These are phyloP conservation scores for Oscheius sp. DNA, from an alignment of 2,888 invertebrate genomes.

Conservation along the genomic window DNA sequence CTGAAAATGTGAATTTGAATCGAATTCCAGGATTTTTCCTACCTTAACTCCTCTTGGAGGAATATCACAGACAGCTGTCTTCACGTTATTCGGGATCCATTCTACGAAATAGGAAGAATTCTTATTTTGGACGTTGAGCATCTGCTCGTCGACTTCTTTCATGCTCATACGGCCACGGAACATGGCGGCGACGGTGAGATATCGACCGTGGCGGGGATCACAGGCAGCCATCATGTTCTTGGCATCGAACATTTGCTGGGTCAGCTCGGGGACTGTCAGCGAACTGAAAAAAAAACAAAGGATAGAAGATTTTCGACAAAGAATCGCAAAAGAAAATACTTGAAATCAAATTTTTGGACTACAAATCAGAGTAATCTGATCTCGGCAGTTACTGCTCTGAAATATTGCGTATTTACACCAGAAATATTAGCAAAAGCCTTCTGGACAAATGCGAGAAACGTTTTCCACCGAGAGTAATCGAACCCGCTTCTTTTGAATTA, in stretches of 20 bases:
- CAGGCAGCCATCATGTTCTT: conserved; percentile 78
- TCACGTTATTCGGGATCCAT: conserved; percentile 80
- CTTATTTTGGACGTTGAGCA: conserved; percentile 95
- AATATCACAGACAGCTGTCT: conserved; percentile 91
- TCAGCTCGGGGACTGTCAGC: conserved; percentile 82
- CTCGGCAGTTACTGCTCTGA: no score
- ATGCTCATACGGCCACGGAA: conserved; percentile 21
- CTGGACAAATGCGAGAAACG: no score
- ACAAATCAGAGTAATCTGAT: no score
- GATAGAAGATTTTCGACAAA: no score
- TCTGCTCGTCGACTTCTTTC: conserved; percentile 84
- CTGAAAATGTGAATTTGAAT: conserved; percentile 70
- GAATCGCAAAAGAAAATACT: no score
- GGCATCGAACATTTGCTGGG: conserved; percentile 81
- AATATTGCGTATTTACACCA: no score
- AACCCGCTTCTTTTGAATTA: no score
- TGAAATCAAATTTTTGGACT: no score
- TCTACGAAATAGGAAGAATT: conserved; percentile 87
- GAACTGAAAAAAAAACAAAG: conserved; percentile 77
- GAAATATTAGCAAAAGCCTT: no score
- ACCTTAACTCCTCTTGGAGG: conserved; percentile 88
- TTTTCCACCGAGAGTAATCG: no score
- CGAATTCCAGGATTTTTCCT: no score
- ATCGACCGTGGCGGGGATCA: conserved; percentile 77
- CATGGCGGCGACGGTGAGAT: conserved; percentile 77